Percentiles rank a stretch among this genome's conserved stretches.
Conservation (phyloP, 53 echinoderm and acorn worm genomes). For the Temnopleurus reevesii region DNA sequence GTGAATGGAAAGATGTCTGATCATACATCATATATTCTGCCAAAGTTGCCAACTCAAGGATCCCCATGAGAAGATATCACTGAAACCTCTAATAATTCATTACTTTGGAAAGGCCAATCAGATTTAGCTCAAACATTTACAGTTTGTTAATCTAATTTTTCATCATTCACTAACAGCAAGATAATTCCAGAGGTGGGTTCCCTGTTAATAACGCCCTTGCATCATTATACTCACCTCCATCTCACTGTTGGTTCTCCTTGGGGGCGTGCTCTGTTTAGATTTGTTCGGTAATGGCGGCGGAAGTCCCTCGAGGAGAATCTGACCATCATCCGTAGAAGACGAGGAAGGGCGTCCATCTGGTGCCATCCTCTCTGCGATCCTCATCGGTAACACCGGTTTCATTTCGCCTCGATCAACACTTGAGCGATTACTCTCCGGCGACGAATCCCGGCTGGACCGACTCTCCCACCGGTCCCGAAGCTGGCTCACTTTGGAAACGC, state of each 20-base stretch:
- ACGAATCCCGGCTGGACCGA: conserved; percentile 36
- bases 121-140: too few species aligned
- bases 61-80: too few species aligned
- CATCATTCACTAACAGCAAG: too few species aligned
- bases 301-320: conserved; percentile 66
- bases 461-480: conserved; percentile 37
- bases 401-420: conserved; percentile 22
- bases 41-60: too few species aligned
- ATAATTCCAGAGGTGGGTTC: too few species aligned
- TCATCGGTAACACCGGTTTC: conserved; percentile 59
- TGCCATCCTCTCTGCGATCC: conserved; percentile 58
- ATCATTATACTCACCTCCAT: conserved; percentile 69
- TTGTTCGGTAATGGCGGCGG: conserved; percentile 78
- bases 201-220: too few species aligned
- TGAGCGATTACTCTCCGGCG: background rate
- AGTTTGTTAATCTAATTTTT: too few species aligned
- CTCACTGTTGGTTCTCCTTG: conserved; percentile 47
- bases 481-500: background rate
- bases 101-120: too few species aligned
- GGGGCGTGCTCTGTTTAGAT: conserved; percentile 59
- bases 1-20: too few species aligned
- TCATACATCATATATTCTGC: too few species aligned
- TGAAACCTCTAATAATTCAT: too few species aligned
- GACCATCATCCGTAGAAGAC: conserved; percentile 36
- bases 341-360: conserved; percentile 57